Base-by-base conservation (phyloP, 1,140 invertebrate species). In the Cydia strobilella region DNA sequence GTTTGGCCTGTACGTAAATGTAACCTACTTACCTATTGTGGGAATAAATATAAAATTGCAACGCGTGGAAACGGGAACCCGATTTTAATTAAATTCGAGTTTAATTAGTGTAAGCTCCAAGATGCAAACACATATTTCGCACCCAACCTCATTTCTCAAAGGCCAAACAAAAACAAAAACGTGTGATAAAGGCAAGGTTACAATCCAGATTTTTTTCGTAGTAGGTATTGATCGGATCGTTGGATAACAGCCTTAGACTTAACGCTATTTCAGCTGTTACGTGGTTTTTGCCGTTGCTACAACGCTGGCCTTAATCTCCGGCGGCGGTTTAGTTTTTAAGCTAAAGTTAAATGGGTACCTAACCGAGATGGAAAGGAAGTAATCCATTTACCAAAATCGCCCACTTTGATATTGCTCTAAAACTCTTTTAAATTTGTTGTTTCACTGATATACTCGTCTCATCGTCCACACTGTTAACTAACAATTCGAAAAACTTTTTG, bases 191-290 rank as follows among this genome's bases (percentile, higher is more conserved):
- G 48, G 18, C 48, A 51, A 51, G n/a, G 15, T 6, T n/a, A 15
- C 12, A n/a, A 5, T 51, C 48, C n/a, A 6, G 48, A 51, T 51
- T 51, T 51, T 51, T 51, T 51, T 51, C 45, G 48, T 18, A 51
- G 48, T 18, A n/a, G 4, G 48, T 42, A 20, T 23, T 76, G 76
- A 80, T 80, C 76, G 79, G 31, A 39, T 48, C 71, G 39, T n/a
- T 71, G 75, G 76, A 77, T 79, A 79, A 77, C 66, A 66, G 59
- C 45, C 66, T 73, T 72, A 72, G 59, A 45, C 48, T 73, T 72
- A 72, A 31, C 39, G 31, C 63, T n/a, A 31, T 63, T 62, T 42
- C 23, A 31, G 54, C 54, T 23, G 20, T 23, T 23, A 23, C 54
- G 65, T 65, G 10, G n/a, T 69, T 39, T 69, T 69, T 42, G 65